Base-by-base conservation (phyloP, 2,797 vertebrate species). In the Hemitrygon akajei region DNA sequence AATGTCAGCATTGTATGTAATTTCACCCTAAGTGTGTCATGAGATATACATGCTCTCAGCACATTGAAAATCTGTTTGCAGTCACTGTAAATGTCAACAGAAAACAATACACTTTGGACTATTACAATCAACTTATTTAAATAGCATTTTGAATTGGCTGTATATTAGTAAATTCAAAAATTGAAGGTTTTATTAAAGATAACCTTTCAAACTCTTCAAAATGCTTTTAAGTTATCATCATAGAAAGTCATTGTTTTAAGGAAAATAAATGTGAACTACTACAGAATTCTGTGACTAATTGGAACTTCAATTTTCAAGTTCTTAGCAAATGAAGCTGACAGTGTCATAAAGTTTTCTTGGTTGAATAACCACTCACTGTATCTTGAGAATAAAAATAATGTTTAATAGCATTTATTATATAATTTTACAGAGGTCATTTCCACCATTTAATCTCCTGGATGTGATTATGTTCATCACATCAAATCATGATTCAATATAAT, bases 61-160 rank as follows among this genome's bases (percentile, higher is more conserved):
- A 77, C 1, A 0, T 20, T 94, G 93, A 93, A 95, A 95, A 93
- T 25, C 93, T 73, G 47, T 94, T 84, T 94, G 73, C 58, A 94
- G 2, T 93, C 91, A 94, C 93, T 94, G 84, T 93, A 12, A 0
- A 0, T 34, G 47, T 34, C 79, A 20, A 25, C 60, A 30, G 73
- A 93, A 47, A 47, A 93, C 84, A 71, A 69, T 86, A 71, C 16
- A 86, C 71, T 3, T 56, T 37, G 1, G 14, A 81, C 79, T 47
- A 40, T 18, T 18, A 40, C 79, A 81, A 81, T 81, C 14, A 81
- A 81, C 14, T 81, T 37, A 81, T 14, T 81, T 16, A 81, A 81
- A 47, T 37, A 40, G 79, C 37, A 81, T 37, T 37, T 40, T 81
- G 40, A 81, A 81, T 40, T 47, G 81, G 79, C 79, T 81, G 79